A percentile compares a stretch with the other conserved stretches of the same genome.
phyloP scores from a whole-genome alignment of 2,797 vertebrate genomes.

The Mus caroli region DNA sequence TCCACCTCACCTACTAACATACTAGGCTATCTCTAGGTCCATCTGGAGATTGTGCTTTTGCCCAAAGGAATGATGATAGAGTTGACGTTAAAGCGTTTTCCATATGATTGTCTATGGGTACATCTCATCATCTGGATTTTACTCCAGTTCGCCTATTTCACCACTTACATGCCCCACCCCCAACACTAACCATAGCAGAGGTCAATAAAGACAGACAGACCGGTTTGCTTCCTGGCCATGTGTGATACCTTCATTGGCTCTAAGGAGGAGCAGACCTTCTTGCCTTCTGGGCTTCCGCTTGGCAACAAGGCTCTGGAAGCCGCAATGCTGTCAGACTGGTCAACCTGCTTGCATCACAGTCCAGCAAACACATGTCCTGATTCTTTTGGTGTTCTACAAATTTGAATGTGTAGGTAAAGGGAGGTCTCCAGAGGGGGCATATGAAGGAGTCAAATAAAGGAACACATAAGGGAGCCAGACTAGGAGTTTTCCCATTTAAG shows the following conservation, averaged over 20 bases:
- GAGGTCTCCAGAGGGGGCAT: neutral
- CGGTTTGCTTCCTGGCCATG: constrained; percentile 53
- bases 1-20: neutral
- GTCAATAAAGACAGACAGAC: neutral
- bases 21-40: neutral
- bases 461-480: constrained; percentile 7
- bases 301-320: constrained; percentile 21
- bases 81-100: neutral
- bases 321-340: constrained; percentile 45
- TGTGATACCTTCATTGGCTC: constrained; percentile 29
- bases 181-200: neutral
- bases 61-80: constrained; percentile 7
- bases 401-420: constrained; percentile 52
- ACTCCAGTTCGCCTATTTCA: constrained; percentile 2
- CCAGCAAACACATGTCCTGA: constrained; percentile 38
- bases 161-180: accelerated
- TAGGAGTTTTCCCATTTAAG: neutral
- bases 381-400: constrained; percentile 44
- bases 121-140: constrained; percentile 18
- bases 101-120: neutral
- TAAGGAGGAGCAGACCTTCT: constrained; percentile 27
- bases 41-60: constrained; percentile 21
- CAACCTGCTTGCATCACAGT: constrained; percentile 44
- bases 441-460: constrained; percentile 49
- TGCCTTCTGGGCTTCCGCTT: constrained; percentile 29